phyloP scores from a whole-genome alignment of 2,797 vertebrate species.

The Falco concolor region DNA sequence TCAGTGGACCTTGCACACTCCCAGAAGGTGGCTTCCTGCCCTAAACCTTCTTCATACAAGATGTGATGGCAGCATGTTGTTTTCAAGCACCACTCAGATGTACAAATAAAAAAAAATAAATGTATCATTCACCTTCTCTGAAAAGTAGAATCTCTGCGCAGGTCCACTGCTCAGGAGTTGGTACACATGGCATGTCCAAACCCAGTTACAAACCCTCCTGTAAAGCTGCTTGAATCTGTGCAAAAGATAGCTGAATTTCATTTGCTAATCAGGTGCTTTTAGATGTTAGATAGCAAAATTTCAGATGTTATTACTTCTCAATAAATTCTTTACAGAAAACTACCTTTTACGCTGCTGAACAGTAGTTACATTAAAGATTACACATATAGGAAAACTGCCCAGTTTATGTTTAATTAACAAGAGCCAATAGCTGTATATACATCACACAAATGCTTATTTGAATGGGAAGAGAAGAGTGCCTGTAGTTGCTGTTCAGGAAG shows the following conservation, averaged over 20 bases:
- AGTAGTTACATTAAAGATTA: not conserved
- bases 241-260: not conserved
- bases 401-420: not conserved
- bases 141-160: not conserved
- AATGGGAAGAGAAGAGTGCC: not conserved
- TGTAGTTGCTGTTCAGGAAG: not conserved
- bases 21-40: not conserved
- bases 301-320: not conserved
- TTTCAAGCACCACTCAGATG: not conserved
- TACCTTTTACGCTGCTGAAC: not conserved
- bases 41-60: not conserved
- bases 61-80: not conserved
- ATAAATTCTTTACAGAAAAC: not conserved
- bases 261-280: not conserved
- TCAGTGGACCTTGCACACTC: not conserved
- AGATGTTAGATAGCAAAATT: not conserved
- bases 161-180: not conserved
- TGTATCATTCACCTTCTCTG: not conserved
- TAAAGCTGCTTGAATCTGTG: not conserved
- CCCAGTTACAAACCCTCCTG: not conserved
- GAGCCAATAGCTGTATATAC: not conserved
- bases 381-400: not conserved
- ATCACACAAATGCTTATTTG: not conserved
- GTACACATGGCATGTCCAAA: not conserved
- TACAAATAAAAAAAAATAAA: not conserved